Evolutionary conservation across 2,888 invertebrate genomes (phyloP), one percentile per base, ranked within the genome.

Genomic region (Brassicogethes aeneus): DNA sequence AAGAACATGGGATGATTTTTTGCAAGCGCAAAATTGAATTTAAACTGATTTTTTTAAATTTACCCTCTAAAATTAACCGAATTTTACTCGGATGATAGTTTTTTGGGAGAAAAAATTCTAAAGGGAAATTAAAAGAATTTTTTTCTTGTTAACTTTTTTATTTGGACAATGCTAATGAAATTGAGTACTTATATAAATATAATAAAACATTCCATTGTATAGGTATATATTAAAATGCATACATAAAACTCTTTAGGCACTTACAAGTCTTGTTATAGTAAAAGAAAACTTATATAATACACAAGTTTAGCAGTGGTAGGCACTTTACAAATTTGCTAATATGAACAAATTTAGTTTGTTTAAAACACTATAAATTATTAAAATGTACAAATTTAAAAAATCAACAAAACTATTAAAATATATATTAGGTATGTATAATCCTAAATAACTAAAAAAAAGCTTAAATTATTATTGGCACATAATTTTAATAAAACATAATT

Each of bases 401-500:
- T 36, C 40, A 8, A 33, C 17, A 34, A n/a, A 38, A 39, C 3
- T 16, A 42, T 37, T 30, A 35, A 43, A 33, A 41, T 32, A n/a
- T 31, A 36, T 2, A 36, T 36, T 14, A 15, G 12, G 10, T 17
- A 13, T 17, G 16, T 15, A 36, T 16, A 16, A 3, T 16, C 3
- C 12, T 36, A 8, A n/a, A 16, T 13, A 17, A 17, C 37, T 34
- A 34, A 44, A 39, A n/a, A 47, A 43, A 53, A 57, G 54, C 53
- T 48, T 52, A 52, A 48, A 51, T 44, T 53, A 47, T 50, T 50
- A 54, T 54, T 54, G 55, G 55, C 55, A 55, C 57, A 42, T 49
- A 48, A 43, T 40, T 45, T 43, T 41, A 43, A 43, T 45, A 51
- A 47, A 46, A n/a, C n/a, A 7, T 23, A 23, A 23, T 23, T 7